Evolutionary conservation across 2,888 invertebrate species (phyloP), one percentile per base, ranked within the genome.

Genomic region (Lagria hirta): DNA sequence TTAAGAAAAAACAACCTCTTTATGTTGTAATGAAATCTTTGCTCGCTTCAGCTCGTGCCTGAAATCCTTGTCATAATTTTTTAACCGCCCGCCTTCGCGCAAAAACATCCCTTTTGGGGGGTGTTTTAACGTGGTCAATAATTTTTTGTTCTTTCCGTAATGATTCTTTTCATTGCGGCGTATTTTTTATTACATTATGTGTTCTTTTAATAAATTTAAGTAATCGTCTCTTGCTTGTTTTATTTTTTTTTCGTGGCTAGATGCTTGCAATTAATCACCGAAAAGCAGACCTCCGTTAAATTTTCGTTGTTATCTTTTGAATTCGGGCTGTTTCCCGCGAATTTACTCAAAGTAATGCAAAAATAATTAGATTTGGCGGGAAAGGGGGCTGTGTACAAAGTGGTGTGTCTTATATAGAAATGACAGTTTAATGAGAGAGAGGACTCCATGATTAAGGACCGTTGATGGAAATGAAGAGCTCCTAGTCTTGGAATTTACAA

Each of bases 321-420:
- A 33, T 27, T 41, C 29, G 16, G 7, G 32, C 20, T 30, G 42
- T 43, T 35, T 35, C 55, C 53, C 53, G 36, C 44, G 51, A 50
- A 53, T 36, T 45, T 55, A 55, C 55, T 55, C 50, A 51, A 38
- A 44, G 42, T 56, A 56, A 56, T 56, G 44, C 51, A 54, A 49
- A 56, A 56, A 56, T 56, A 56, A 56, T 56, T 56, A 52, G 56
- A 56, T 54, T 54, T 55, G 26, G 33, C 18, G 10, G 22, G 33
- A 32, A 36, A 10, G n/a, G 41, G 11, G n/a, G 7, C 23, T 13
- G 22, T 14, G 18, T 14, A 7, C 18, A 12, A 4, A 28, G 22
- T 21, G 12, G 29, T 40, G 45, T n/a, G 38, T 22, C 42, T 28
- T 42, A 38, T 47, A 47, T 33, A 42, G 42, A 42, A 47, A 47